Evolutionary conservation across 2,888 invertebrate species (phyloP).

Genomic region (Tinea trinotella): DNA sequence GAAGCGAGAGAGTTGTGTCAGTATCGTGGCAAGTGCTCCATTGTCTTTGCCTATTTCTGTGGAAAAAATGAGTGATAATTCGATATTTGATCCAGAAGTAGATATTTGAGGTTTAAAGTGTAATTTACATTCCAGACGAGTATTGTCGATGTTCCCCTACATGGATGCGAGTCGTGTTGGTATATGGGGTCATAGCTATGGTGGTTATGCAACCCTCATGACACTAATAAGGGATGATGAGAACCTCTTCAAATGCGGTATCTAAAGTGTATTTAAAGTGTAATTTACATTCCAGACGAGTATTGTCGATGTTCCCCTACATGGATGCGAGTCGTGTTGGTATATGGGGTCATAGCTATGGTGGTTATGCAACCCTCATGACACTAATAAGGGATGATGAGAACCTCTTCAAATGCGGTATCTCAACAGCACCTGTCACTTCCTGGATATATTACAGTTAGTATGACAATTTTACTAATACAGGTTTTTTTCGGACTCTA

Average conservation of each 20-base stretch:
- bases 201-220: constrained; percentile 89
- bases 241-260: constrained; percentile 86
- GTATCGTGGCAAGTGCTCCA: too few relatives aligned
- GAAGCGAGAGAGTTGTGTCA: too few relatives aligned
- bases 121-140: constrained; percentile 48
- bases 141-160: constrained; percentile 70
- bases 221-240: constrained; percentile 79
- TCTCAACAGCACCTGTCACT: constrained; percentile 92
- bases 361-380: constrained; percentile 89
- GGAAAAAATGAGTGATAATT: too few relatives aligned
- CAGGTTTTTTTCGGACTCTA: too few relatives aligned
- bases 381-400: constrained; percentile 79
- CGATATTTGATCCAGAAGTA: too few relatives aligned
- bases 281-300: constrained; percentile 64
- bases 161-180: constrained; percentile 79
- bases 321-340: constrained; percentile 79
- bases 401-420: constrained; percentile 86
- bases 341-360: constrained; percentile 97
- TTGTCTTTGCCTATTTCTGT: too few relatives aligned
- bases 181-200: constrained; percentile 97
- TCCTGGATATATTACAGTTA: constrained; percentile 93
- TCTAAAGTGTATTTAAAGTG: too few relatives aligned
- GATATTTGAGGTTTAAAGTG: not conserved
- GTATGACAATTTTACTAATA: too few relatives aligned
- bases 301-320: constrained; percentile 70